Conservation (phyloP, 2,113 vertebrate species). For the Bubo scandiacus region DNA sequence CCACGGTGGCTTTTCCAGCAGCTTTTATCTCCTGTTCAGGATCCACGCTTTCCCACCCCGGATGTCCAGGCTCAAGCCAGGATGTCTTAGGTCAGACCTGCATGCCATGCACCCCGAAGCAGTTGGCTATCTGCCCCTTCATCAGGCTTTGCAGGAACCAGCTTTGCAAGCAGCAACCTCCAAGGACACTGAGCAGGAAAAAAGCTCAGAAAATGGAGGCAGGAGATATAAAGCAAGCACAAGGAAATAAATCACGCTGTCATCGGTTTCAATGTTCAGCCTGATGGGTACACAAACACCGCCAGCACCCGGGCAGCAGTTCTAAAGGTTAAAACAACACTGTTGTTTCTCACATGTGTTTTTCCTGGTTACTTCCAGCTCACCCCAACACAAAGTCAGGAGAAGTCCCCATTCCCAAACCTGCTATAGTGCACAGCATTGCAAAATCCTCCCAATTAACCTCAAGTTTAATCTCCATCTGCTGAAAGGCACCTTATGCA, state of each 20-base stretch:
- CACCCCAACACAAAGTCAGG: accelerated
- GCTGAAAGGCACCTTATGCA: background rate
- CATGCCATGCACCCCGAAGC: accelerated
- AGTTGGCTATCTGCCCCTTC: background rate
- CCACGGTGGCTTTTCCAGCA: accelerated
- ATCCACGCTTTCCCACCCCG: accelerated
- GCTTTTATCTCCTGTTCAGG: background rate
- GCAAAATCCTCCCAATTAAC: background rate
- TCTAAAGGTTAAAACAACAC: background rate
- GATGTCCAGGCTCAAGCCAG: accelerated
- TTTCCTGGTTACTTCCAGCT: background rate
- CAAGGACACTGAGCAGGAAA: background rate
- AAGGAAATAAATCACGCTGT: background rate
- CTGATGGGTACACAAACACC: background rate
- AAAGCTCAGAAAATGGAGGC: background rate
- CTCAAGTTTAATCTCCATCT: background rate
- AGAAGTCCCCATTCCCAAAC: background rate
- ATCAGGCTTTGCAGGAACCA: background rate
- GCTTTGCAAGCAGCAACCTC: background rate
- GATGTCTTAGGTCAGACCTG: background rate
- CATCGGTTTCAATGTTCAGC: background rate
- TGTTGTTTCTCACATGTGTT: accelerated
- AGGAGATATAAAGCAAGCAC: background rate
- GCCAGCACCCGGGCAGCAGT: background rate
- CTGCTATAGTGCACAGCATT: background rate